Percentiles rank a stretch among this genome's conserved stretches.
Conservation (phyloP, 1,140 invertebrate species). For the Heliconius himera region DNA sequence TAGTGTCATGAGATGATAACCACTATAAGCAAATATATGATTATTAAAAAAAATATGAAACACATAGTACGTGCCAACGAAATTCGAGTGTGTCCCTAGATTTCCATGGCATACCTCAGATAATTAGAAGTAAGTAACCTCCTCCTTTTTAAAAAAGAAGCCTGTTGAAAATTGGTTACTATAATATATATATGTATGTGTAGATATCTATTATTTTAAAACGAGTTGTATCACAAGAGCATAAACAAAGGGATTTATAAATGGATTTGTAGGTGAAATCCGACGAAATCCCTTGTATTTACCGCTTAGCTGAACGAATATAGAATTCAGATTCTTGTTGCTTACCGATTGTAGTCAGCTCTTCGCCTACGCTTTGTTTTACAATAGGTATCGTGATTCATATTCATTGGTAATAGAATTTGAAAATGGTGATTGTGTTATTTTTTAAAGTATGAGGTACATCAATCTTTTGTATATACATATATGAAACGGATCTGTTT, state of each 20-base stretch:
- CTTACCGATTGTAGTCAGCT: not conserved
- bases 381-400: not conserved
- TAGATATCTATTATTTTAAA: not conserved
- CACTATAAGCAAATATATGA: no score
- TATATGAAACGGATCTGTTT: no score
- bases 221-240: not conserved
- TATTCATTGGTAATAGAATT: not conserved
- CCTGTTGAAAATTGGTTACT: not conserved
- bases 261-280: conserved; percentile 33
- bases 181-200: not conserved
- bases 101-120: no score
- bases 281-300: conserved; percentile 33
- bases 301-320: conserved; percentile 23
- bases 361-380: not conserved
- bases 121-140: no score
- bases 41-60: no score
- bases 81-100: no score
- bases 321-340: conserved; percentile 30
- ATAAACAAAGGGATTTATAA: conserved; percentile 17
- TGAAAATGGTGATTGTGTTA: no score
- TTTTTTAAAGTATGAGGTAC: no score
- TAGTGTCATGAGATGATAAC: no score
- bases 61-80: no score
- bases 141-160: no score
- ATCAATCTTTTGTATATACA: no score